Percentiles rank a stretch among this genome's conserved stretches.
Evolutionary conservation across 2,113 vertebrate genomes (phyloP).

Genomic region (Aegithalos caudatus): DNA sequence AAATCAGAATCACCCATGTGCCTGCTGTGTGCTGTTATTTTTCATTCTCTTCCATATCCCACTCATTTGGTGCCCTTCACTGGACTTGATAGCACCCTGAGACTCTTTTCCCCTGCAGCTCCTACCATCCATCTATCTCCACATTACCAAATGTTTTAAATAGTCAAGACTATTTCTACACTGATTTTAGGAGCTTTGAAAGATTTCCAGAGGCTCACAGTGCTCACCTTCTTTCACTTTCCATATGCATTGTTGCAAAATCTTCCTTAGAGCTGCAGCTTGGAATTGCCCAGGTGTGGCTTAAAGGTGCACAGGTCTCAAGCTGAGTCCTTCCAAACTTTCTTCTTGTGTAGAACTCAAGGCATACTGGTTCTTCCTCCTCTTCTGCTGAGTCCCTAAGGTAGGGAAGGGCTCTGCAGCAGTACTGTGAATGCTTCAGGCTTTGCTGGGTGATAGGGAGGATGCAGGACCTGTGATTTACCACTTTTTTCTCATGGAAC

Average conservation of each 20-base stretch:
- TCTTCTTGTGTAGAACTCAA: not conserved
- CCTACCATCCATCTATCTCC: not conserved
- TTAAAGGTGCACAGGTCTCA: not conserved
- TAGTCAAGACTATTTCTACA: not conserved
- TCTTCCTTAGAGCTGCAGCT: not conserved
- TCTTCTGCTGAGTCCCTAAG: not conserved
- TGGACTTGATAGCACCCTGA: not conserved
- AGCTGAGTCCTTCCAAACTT: not conserved
- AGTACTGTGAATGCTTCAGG: not conserved
- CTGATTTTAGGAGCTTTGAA: not conserved
- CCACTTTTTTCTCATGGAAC: not conserved
- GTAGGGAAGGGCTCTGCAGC: not conserved
- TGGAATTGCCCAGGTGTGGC: not conserved
- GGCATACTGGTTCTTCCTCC: not conserved
- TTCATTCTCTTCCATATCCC: not conserved
- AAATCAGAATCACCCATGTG: not conserved
- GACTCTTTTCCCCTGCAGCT: not conserved
- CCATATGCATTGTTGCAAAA: not conserved
- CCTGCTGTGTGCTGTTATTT: not conserved
- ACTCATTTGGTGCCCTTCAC: not conserved
- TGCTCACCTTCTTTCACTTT: not conserved
- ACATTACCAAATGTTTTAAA: not conserved
- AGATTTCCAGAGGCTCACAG: not conserved
- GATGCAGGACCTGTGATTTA: not conserved
- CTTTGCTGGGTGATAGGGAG: not conserved